These are phyloP conservation scores for Chaenogobius annularis DNA, from an alignment of 2,113 vertebrate genomes.

Conservation along the genomic window DNA sequence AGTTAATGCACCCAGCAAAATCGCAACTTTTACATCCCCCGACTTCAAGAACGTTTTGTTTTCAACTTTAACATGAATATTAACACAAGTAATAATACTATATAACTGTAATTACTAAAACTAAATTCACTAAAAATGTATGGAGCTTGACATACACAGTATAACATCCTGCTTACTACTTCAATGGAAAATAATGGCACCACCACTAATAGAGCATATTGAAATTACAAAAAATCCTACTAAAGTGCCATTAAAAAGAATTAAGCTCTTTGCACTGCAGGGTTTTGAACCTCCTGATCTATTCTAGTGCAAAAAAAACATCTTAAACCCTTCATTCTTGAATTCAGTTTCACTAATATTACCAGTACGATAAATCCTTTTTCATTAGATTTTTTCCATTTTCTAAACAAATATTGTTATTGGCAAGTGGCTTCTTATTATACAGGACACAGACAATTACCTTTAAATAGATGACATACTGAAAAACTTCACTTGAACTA, in stretches of 20 bases:
- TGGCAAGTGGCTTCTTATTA: neutral
- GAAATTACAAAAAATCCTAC: too few relatives aligned
- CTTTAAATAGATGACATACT: constrained; percentile 39
- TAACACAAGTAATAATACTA: neutral
- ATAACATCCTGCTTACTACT: too few relatives aligned
- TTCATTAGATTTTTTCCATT: neutral
- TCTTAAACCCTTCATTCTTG: too few relatives aligned
- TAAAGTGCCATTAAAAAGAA: too few relatives aligned
- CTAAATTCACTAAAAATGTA: too few relatives aligned
- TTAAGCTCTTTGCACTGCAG: neutral
- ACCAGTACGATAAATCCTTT: too few relatives aligned
- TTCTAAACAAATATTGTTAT: neutral
- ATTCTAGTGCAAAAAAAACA: too few relatives aligned
- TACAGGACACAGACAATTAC: neutral
- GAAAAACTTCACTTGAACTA: constrained; percentile 28
- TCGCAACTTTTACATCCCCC: neutral
- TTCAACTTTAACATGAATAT: neutral
- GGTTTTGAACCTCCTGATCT: too few relatives aligned
- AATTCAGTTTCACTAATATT: too few relatives aligned
- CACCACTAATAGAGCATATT: too few relatives aligned
- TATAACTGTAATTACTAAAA: neutral
- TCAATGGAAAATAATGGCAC: too few relatives aligned
- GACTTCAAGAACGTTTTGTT: neutral
- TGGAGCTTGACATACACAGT: too few relatives aligned
- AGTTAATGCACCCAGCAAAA: neutral